Conservation (phyloP, 2,797 vertebrate species). For the Myotis myotis region DNA sequence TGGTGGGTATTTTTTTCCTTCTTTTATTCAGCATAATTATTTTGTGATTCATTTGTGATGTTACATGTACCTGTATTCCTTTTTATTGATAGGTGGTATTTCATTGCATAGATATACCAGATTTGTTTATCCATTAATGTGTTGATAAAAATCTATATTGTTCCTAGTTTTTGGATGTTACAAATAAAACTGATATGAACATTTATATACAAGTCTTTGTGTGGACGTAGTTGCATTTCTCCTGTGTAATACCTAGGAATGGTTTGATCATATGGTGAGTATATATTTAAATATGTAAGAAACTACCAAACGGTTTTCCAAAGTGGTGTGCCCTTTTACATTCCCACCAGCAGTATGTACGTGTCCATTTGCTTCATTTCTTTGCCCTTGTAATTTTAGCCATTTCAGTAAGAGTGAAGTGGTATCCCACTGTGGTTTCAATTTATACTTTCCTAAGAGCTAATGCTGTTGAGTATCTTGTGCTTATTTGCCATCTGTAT, state of each 20-base stretch:
- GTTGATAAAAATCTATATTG: constrained; percentile 44
- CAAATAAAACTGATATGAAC: constrained; percentile 61
- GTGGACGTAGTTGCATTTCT: constrained; percentile 45
- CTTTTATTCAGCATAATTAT: background rate
- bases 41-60: background rate
- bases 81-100: constrained; percentile 47
- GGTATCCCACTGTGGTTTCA: constrained; percentile 41
- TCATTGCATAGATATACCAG: constrained; percentile 3
- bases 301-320: constrained; percentile 13
- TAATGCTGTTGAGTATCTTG: background rate
- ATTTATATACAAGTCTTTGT: constrained; percentile 34
- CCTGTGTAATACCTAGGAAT: background rate
- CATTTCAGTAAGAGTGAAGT: constrained; percentile 1
- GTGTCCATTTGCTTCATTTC: background rate
- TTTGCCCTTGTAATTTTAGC: constrained; percentile 30
- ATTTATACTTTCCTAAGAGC: background rate
- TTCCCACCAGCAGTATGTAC: background rate
- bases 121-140: constrained; percentile 39
- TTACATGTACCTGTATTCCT: constrained; percentile 8
- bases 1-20: background rate
- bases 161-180: constrained; percentile 36
- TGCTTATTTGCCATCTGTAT: background rate
- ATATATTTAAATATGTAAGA: constrained; percentile 28
- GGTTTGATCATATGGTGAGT: background rate
- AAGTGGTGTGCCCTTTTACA: constrained; percentile 8